Conservation (phyloP, 2,113 vertebrate genomes). For the Genyomyrus donnyi region DNA sequence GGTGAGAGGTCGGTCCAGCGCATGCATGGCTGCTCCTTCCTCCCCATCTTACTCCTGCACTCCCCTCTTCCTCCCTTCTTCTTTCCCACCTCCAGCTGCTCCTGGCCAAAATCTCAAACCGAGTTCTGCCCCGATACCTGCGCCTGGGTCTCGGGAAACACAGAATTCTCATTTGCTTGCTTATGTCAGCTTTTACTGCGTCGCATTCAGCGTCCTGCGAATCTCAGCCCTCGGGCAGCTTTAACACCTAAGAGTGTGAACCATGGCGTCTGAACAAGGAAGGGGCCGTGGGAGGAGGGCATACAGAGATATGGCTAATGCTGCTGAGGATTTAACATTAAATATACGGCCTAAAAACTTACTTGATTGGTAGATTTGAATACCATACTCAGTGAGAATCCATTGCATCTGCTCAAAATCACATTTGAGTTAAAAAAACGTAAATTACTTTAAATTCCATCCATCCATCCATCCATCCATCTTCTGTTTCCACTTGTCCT, state of each 20-base stretch:
- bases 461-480: neutral
- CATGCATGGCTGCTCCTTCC: neutral
- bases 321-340: neutral
- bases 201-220: neutral
- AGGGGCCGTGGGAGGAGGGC: neutral
- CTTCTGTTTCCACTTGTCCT: neutral
- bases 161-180: neutral
- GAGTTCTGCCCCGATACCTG: neutral
- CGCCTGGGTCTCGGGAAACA: neutral
- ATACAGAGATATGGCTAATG: neutral
- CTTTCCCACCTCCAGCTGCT: neutral
- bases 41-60: conserved; percentile 24
- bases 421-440: neutral
- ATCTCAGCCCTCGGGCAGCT: neutral
- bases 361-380: neutral
- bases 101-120: neutral
- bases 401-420: neutral
- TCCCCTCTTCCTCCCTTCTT: neutral
- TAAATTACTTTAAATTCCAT: neutral
- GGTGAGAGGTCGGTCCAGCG: neutral
- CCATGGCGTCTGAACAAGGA: neutral
- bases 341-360: neutral
- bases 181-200: neutral
- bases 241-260: neutral
- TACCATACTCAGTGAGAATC: neutral